Percentiles rank a stretch among this genome's conserved stretches.
Conservation (phyloP, 1,140 invertebrate species). For the Pogonognathellus flavescens region DNA sequence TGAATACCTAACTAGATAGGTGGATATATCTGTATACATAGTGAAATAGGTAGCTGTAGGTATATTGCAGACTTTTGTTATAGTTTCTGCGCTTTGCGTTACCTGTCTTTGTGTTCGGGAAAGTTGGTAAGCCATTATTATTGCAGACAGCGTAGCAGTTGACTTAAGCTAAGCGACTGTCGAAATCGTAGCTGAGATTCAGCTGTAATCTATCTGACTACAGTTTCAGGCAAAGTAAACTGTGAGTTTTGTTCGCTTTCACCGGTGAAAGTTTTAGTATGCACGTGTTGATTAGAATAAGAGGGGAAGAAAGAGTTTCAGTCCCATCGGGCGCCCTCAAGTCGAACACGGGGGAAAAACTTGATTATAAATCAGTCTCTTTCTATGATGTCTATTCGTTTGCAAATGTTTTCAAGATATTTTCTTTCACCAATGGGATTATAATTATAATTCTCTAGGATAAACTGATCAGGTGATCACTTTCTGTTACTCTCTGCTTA, state of each 20-base stretch:
- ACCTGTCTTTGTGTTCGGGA: conserved; percentile 9
- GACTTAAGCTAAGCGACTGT: background rate
- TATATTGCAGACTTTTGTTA: no score
- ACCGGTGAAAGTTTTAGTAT: conserved; percentile 48
- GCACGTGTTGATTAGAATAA: conserved; percentile 47
- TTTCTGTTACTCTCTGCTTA: no score
- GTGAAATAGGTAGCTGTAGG: no score
- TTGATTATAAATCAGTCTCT: conserved; percentile 53
- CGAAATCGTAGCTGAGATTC: no score
- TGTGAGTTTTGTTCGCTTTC: conserved; percentile 9
- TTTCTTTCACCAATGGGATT: background rate
- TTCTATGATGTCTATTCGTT: conserved; percentile 2
- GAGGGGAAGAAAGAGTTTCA: conserved; percentile 23
- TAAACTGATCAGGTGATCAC: no score
- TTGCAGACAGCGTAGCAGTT: background rate
- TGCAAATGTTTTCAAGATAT: conserved; percentile 14
- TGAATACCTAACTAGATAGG: no score
- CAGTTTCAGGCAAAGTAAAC: background rate
- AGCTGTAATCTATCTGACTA: no score
- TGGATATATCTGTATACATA: no score
- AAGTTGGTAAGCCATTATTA: conserved; percentile 27
- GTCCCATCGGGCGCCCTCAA: conserved; percentile 39
- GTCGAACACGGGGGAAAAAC: conserved; percentile 48
- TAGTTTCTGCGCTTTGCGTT: background rate
- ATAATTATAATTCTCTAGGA: no score